Conservation (phyloP, 1,140 invertebrate species). For the Temnothorax nylanderi region DNA sequence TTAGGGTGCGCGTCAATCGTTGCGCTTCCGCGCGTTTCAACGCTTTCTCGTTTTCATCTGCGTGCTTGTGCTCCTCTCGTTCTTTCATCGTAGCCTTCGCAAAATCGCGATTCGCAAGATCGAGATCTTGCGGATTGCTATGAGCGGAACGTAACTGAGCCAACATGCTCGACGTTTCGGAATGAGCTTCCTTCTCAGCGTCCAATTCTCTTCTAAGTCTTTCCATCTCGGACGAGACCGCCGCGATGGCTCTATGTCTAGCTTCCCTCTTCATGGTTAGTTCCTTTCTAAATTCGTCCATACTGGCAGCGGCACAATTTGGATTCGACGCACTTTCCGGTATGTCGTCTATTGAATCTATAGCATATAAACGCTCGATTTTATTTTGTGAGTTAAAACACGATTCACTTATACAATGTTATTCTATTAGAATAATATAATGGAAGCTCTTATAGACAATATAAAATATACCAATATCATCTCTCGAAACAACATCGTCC, state of each 20-base stretch:
- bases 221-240: conserved; percentile 84
- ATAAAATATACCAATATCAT: conserved; percentile 63
- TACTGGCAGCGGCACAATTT: conserved; percentile 20
- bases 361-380: not conserved
- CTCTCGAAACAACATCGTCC: conserved; percentile 10
- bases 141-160: conserved; percentile 77
- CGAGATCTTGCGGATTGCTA: conserved; percentile 48
- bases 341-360: conserved; percentile 42
- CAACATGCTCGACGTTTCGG: conserved; percentile 79
- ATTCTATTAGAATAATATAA: conserved; percentile 5
- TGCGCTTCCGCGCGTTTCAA: conserved; percentile 72
- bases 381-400: not conserved
- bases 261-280: conserved; percentile 82
- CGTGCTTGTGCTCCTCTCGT: conserved; percentile 53
- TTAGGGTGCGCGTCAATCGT: conserved; percentile 77
- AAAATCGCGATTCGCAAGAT: conserved; percentile 18
- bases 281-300: conserved; percentile 84
- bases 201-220: conserved; percentile 81
- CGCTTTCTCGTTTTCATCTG: conserved; percentile 61
- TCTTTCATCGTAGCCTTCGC: conserved; percentile 54
- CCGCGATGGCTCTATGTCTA: conserved; percentile 82
- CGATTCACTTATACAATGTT: not conserved
- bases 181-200: conserved; percentile 83
- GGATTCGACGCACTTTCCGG: not conserved
- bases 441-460: not conserved